A percentile compares a stretch with the other conserved stretches of the same genome.
Conservation (phyloP, 2,113 vertebrate species). For the Sebastes schlegelii region DNA sequence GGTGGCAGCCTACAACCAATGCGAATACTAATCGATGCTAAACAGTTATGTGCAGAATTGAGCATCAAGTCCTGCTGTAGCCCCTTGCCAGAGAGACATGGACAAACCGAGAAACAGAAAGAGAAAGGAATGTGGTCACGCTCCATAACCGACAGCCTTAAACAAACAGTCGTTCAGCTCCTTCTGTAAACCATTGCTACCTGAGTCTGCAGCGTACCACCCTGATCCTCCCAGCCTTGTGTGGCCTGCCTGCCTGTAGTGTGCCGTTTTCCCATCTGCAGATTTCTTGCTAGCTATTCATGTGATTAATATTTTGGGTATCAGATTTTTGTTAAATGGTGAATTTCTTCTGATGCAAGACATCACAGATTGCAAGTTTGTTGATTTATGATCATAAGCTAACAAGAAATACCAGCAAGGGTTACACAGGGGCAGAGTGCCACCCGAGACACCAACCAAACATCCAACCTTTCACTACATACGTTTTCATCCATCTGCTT, state of each 20-base stretch:
- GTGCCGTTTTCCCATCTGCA: no score
- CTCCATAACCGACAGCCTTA: conserved; percentile 61
- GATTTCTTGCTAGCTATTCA: no score
- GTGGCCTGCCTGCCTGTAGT: background rate
- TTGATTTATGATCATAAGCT: no score
- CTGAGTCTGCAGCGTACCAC: conserved; percentile 10
- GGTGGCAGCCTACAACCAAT: background rate
- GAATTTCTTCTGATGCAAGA: no score
- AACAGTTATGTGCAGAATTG: conserved; percentile 6
- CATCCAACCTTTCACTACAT: no score
- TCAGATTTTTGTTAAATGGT: no score
- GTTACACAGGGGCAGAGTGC: no score
- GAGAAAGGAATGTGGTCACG: conserved; percentile 53
- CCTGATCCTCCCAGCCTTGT: conserved; percentile 6
- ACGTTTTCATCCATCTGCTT: no score
- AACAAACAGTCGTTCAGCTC: conserved; percentile 52
- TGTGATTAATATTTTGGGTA: no score
- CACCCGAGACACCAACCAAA: no score
- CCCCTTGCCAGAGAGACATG: background rate
- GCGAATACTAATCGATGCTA: background rate
- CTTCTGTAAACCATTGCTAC: conserved; percentile 60
- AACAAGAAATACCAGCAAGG: no score
- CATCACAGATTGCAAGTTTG: no score
- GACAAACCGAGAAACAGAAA: background rate
- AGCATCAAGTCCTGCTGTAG: background rate